Evolutionary conservation across 2,797 vertebrate genomes (phyloP), one percentile per base, ranked within the genome.

Genomic region (Sebastes paucispinis): DNA sequence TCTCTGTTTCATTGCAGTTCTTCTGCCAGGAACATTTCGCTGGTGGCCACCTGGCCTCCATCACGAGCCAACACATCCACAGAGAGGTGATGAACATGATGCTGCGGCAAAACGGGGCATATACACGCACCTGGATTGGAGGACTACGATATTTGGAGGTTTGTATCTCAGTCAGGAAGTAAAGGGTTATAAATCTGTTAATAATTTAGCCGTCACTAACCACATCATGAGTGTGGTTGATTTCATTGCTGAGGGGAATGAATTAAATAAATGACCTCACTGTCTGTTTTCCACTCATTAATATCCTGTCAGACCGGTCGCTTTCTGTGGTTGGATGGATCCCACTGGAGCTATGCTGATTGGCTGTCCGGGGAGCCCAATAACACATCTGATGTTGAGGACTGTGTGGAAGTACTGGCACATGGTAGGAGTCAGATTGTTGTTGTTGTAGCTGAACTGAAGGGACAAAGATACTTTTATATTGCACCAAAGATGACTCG

Each of bases 251-350:
- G 31, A 22, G 22, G 9, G 32, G 54, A 62, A 22, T 64, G 0
- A 55, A 13, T 20, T 3, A 22, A 76, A 47, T 68, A 24, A 80
- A 65, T 16, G 2, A 66, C 9, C 36, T 6, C 16, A 27, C 3
- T 4, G 6, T 70, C 11, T 69, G n/a, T 50, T 8, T 43, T 11
- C 13, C 4, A 6, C 34, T 86, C 12, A 34, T 80, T 57, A 66
- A 66, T 74, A 7, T 29, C 24, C 24, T 73, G 27, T 82, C 87
- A 95, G 94, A 92, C 78, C 1, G 70, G 69, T 3, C 71, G 73
- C 47, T 94, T 95, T 18, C 29, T 86, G 82, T 96, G 94, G 94
- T 68, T 94, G 90, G 93, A 95, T 13, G 90, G 94, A 50, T 83
- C 86, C 24, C 69, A 1, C 1, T 95, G 93, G 93, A 18, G 1